A percentile compares a stretch with the other conserved stretches of the same genome.
Evolutionary conservation across 2,888 invertebrate genomes (phyloP).

Genomic region (Autographa pulchrina): DNA sequence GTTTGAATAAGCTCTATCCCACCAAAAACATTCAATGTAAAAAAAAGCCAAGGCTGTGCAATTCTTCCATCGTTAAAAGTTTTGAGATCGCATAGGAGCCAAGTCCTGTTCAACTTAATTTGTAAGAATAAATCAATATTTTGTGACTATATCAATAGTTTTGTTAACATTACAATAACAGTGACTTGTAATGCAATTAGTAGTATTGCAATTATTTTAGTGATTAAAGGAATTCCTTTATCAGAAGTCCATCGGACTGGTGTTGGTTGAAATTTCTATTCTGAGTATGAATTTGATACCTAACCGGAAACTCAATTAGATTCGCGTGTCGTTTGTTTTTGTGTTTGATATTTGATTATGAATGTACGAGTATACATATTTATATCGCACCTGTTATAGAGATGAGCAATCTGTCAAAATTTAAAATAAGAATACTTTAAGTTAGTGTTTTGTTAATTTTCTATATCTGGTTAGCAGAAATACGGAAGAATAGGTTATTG

Average conservation of each 20-base stretch:
- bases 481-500: background rate
- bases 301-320: slow-evolving; percentile 3
- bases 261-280: background rate
- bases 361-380: background rate
- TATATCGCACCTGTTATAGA: background rate
- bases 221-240: background rate
- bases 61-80: too few species aligned
- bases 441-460: background rate
- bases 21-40: too few species aligned
- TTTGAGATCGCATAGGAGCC: too few species aligned
- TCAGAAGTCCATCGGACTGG: background rate
- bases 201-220: background rate
- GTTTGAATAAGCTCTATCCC: too few species aligned
- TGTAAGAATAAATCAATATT: too few species aligned
- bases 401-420: background rate
- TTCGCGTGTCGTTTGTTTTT: background rate
- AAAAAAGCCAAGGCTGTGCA: too few species aligned
- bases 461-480: background rate
- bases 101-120: too few species aligned
- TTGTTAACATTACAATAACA: too few species aligned
- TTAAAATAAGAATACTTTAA: background rate
- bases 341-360: background rate
- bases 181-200: too few species aligned
- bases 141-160: too few species aligned
- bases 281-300: background rate